Conservation (phyloP, 2,797 vertebrate genomes). For the Melanotaenia parkinsoni region DNA sequence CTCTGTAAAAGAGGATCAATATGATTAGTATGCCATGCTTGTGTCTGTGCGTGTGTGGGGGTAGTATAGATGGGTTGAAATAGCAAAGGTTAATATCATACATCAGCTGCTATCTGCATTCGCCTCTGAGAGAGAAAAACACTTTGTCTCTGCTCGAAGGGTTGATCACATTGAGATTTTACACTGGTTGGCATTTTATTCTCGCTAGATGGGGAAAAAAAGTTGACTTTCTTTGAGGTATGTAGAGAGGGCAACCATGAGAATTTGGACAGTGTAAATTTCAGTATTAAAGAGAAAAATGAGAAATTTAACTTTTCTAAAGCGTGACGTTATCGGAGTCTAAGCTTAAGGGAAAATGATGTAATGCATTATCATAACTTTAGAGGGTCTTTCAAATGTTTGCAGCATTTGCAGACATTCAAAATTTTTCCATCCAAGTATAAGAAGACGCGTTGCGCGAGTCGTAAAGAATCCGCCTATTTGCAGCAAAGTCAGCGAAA, state of each 20-base stretch:
- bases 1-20: slow-evolving; percentile 67
- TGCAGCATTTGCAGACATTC: slow-evolving; percentile 20
- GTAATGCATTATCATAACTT: slow-evolving; percentile 23
- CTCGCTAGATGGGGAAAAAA: slow-evolving; percentile 41
- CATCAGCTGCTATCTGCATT: slow-evolving; percentile 74
- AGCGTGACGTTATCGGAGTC: neutral
- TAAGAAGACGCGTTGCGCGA: slow-evolving; percentile 36
- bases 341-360: slow-evolving; percentile 8
- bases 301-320: slow-evolving; percentile 12
- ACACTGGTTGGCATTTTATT: slow-evolving; percentile 65
- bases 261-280: slow-evolving; percentile 8
- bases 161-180: slow-evolving; percentile 64
- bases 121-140: slow-evolving; percentile 55
- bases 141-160: slow-evolving; percentile 44
- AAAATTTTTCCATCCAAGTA: slow-evolving; percentile 30
- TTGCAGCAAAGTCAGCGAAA: slow-evolving; percentile 72
- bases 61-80: slow-evolving; percentile 60
- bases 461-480: slow-evolving; percentile 67
- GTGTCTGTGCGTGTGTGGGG: slow-evolving; percentile 15
- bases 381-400: slow-evolving; percentile 5
- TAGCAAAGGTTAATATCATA: slow-evolving; percentile 79
- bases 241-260: slow-evolving; percentile 22
- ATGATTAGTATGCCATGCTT: slow-evolving; percentile 62
- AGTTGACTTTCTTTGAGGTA: slow-evolving; percentile 47
- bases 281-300: slow-evolving; percentile 13